These are phyloP conservation scores for Champsocephalus gunnari DNA, from an alignment of 2,797 vertebrate species.

Conservation along the genomic window DNA sequence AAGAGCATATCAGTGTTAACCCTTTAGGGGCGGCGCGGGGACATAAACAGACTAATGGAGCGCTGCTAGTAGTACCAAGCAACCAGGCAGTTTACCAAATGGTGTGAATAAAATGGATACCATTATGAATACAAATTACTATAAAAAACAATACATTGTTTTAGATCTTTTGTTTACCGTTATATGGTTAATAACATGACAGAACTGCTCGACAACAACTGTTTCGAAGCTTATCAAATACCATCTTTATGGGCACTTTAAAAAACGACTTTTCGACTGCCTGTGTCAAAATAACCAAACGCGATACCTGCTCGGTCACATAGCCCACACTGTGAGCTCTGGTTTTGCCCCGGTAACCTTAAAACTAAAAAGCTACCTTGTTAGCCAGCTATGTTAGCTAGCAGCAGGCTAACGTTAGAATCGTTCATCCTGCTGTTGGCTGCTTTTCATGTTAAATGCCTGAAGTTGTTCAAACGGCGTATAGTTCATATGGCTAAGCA, in stretches of 20 bases:
- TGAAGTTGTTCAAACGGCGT: conserved; percentile 30
- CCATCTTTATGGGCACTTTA: neutral
- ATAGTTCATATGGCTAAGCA: neutral
- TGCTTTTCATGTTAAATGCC: conserved; percentile 28
- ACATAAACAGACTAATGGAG: conserved; percentile 30
- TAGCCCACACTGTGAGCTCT: neutral
- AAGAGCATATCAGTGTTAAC: conserved; percentile 21
- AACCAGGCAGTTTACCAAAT: neutral
- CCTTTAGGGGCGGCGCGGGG: conserved; percentile 7
- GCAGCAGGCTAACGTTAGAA: conserved; percentile 68
- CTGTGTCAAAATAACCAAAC: neutral
- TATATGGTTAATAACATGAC: conserved; percentile 21
- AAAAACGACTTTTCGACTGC: neutral
- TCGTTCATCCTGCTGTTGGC: conserved; percentile 56
- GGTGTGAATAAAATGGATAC: fast-evolving
- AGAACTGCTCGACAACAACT: conserved; percentile 40
- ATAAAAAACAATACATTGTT: neutral
- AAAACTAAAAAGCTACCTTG: conserved; percentile 60
- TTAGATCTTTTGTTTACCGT: conserved; percentile 24
- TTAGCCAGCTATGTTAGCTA: conserved; percentile 68
- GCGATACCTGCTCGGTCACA: neutral
- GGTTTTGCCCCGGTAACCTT: conserved; percentile 14
- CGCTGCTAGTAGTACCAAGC: conserved; percentile 3
- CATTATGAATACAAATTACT: fast-evolving
- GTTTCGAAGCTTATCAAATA: conserved; percentile 15